Conservation (phyloP, 2,113 vertebrate species). For the Oriolus oriolus region DNA sequence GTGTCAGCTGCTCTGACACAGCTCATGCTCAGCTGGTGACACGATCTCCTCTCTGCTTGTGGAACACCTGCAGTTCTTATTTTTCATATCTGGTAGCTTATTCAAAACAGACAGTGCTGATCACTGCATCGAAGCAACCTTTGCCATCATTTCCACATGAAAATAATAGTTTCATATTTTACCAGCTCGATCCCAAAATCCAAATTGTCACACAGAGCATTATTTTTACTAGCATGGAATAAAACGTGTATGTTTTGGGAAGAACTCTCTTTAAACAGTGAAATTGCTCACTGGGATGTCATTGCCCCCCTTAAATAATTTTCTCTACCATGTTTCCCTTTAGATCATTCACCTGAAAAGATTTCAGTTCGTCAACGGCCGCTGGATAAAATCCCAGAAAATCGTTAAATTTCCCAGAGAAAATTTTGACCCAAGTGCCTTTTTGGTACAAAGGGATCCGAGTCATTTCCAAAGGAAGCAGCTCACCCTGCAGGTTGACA, state of each 20-base stretch:
- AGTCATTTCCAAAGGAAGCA: slow-evolving; percentile 72
- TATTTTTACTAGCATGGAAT: not conserved
- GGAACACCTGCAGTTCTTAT: not conserved
- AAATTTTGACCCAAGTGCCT: slow-evolving; percentile 93
- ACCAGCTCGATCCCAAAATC: not conserved
- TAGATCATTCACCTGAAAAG: slow-evolving; percentile 98
- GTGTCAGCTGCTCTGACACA: not conserved
- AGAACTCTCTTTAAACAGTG: not conserved
- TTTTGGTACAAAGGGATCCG: slow-evolving; percentile 89
- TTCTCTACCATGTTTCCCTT: not conserved
- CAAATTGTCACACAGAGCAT: not conserved
- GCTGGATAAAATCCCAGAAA: slow-evolving; percentile 99
- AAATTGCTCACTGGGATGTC: not conserved
- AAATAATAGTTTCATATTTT: not conserved
- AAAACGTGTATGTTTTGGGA: not conserved
- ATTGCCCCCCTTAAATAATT: not conserved
- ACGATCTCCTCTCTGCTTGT: not conserved
- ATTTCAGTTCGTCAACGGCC: slow-evolving; percentile 96
- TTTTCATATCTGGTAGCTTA: not conserved
- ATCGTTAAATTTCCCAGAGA: slow-evolving; percentile 95
- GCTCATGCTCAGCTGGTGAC: not conserved
- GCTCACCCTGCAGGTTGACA: slow-evolving; percentile 67
- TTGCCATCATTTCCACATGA: not conserved
- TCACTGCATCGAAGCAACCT: not conserved
- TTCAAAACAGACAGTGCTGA: not conserved